A percentile compares a stretch with the other conserved stretches of the same genome.
Conservation (phyloP, 2,113 vertebrate genomes). For the Grammomys dolichurus region DNA sequence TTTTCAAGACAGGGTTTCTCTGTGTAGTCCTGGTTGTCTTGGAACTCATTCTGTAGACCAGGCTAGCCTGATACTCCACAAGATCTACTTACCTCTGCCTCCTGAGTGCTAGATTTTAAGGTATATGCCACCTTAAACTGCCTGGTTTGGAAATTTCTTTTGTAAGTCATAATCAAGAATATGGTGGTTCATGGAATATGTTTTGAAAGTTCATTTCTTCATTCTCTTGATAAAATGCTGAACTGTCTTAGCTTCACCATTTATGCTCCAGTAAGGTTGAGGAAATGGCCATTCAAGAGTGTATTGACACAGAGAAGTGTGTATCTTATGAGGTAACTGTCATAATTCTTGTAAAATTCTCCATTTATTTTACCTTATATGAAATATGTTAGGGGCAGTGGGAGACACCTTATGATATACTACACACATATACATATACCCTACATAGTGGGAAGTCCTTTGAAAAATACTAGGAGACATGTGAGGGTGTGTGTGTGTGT, state of each 20-base stretch:
- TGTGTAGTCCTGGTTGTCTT: background rate
- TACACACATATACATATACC: background rate
- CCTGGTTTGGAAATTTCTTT: background rate
- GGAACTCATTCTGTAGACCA: background rate
- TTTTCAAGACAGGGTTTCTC: background rate
- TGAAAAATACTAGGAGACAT: constrained; percentile 27
- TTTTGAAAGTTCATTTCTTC: constrained; percentile 39
- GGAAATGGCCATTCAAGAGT: background rate
- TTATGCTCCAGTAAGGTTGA: constrained; percentile 1
- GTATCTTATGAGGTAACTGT: constrained; percentile 19
- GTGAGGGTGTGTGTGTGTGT: background rate
- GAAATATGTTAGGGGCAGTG: background rate
- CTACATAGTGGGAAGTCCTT: constrained; percentile 33
- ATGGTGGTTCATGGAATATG: background rate
- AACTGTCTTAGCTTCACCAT: background rate
- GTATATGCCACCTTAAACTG: background rate
- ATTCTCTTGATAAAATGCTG: constrained; percentile 25
- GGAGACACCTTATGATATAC: background rate
- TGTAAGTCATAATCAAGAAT: background rate
- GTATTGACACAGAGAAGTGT: background rate
- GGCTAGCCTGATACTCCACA: background rate
- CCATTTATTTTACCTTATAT: constrained; percentile 30
- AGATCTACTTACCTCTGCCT: background rate
- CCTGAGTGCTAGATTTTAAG: background rate
- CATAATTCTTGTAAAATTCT: background rate